Percentiles rank a stretch among this genome's conserved stretches.
Evolutionary conservation across 2,888 invertebrate species (phyloP).

Genomic region (Ichneumoninae sp.): DNA sequence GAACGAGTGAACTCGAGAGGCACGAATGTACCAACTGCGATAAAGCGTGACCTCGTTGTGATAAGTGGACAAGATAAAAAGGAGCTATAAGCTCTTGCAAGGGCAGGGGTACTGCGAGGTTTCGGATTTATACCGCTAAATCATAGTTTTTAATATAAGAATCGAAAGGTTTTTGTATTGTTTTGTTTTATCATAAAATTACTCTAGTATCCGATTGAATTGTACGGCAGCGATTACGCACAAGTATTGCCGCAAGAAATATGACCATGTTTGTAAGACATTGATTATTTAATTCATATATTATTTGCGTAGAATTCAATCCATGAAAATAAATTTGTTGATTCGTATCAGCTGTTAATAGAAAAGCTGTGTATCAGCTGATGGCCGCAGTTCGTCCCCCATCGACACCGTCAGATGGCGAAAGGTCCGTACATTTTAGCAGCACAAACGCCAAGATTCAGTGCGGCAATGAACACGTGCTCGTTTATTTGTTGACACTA

Average conservation of each 20-base stretch:
- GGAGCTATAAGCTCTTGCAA: no score
- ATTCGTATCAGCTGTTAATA: constrained; percentile 11
- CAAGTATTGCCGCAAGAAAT: not conserved
- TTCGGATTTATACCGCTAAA: not conserved
- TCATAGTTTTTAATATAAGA: not conserved
- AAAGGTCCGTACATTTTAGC: not conserved
- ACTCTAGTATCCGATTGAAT: not conserved
- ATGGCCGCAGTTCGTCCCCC: not conserved
- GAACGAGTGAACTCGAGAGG: not conserved
- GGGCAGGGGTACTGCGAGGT: no score
- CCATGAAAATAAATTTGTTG: not conserved
- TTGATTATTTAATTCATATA: not conserved
- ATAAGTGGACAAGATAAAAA: constrained; percentile 1
- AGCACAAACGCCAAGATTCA: not conserved
- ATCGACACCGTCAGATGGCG: constrained; percentile 9
- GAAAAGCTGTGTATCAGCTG: not conserved
- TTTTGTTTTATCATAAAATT: not conserved
- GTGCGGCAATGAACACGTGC: constrained; percentile 46
- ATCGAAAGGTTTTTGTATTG: not conserved
- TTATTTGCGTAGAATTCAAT: not conserved
- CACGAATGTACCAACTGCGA: constrained; percentile 40
- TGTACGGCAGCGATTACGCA: not conserved
- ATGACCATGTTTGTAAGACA: not conserved
- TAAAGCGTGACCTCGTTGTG: constrained; percentile 30
- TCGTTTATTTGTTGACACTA: constrained; percentile 41